Conservation (phyloP, 2,797 vertebrate species). For the Cottoperca gobio region DNA sequence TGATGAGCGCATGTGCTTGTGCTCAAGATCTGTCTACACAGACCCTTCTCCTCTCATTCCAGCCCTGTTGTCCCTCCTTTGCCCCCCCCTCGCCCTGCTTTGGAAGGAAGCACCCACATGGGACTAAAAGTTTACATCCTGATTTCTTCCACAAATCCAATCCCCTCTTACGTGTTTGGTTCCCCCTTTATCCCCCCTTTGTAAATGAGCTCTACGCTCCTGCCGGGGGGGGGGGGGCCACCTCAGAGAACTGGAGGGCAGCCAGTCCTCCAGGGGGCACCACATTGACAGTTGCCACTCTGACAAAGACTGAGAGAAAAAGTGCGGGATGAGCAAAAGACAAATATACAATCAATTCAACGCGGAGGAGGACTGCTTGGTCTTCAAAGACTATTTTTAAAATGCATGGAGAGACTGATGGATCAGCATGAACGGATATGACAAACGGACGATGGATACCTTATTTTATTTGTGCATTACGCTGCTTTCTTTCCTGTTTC, state of each 20-base stretch:
- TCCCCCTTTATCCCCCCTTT: slow-evolving; percentile 7
- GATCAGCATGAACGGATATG: slow-evolving; percentile 71
- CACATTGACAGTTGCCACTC: slow-evolving; percentile 49
- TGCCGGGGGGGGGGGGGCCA: slow-evolving; percentile 33
- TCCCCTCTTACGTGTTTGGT: slow-evolving; percentile 12
- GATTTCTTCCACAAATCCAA: slow-evolving; percentile 46
- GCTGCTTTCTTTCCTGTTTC: slow-evolving; percentile 57
- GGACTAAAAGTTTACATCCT: slow-evolving; percentile 74
- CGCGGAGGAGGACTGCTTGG: slow-evolving; percentile 57
- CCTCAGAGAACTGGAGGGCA: slow-evolving; percentile 60
- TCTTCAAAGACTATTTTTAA: slow-evolving; percentile 60
- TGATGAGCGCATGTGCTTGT: slow-evolving; percentile 79
- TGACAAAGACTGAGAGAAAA: slow-evolving; percentile 53
- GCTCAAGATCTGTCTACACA: slow-evolving; percentile 64
- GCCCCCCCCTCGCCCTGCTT: slow-evolving; percentile 18
- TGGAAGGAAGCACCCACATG: slow-evolving; percentile 49
- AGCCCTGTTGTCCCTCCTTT: slow-evolving; percentile 32
- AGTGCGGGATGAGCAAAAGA: slow-evolving; percentile 38
- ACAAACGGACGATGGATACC: slow-evolving; percentile 53
- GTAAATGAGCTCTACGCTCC: slow-evolving; percentile 55
- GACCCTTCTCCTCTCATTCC: slow-evolving; percentile 81
- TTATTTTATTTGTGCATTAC: slow-evolving; percentile 64
- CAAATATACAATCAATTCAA: slow-evolving; percentile 53
- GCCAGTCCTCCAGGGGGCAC: slow-evolving; percentile 70
- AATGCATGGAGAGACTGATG: slow-evolving; percentile 73